phyloP scores from a whole-genome alignment of 2,113 vertebrate genomes.

The Pampusana beccarii region DNA sequence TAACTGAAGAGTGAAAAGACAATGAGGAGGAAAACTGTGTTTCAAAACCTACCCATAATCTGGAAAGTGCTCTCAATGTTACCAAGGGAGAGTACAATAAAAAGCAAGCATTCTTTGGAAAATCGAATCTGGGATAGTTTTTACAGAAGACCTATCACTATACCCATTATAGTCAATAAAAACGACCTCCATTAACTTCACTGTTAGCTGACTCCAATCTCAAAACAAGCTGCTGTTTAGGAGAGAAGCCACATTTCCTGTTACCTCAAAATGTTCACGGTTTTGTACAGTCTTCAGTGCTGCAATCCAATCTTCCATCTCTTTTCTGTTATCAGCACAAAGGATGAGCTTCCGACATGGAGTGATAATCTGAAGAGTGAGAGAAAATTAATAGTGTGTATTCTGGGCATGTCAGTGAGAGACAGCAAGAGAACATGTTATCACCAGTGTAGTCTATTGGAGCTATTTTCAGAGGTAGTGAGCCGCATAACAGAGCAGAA shows the following conservation, averaged over 20 bases:
- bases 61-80: not conserved
- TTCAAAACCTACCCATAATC: not conserved
- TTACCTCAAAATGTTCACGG: constrained; percentile 93
- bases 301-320: constrained; percentile 99
- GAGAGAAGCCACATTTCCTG: not conserved
- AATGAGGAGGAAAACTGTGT: not conserved
- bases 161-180: not conserved
- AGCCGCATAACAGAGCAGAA: not conserved
- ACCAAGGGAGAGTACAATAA: not conserved
- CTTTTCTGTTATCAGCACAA: constrained; percentile 96
- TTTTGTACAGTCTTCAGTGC: constrained; percentile 91
- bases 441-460: not conserved
- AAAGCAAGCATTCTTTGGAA: not conserved
- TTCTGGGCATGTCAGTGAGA: not conserved
- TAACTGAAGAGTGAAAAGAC: not conserved
- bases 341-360: constrained; percentile 93
- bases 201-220: not conserved
- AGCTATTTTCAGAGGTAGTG: not conserved
- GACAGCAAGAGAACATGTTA: not conserved
- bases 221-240: not conserved
- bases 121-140: not conserved
- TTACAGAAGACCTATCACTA: not conserved
- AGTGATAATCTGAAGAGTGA: constrained; percentile 88
- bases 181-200: not conserved
- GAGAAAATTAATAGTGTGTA: not conserved